Evolutionary conservation across 2,888 invertebrate genomes (phyloP).

Genomic region (Clitarchus hookeri): DNA sequence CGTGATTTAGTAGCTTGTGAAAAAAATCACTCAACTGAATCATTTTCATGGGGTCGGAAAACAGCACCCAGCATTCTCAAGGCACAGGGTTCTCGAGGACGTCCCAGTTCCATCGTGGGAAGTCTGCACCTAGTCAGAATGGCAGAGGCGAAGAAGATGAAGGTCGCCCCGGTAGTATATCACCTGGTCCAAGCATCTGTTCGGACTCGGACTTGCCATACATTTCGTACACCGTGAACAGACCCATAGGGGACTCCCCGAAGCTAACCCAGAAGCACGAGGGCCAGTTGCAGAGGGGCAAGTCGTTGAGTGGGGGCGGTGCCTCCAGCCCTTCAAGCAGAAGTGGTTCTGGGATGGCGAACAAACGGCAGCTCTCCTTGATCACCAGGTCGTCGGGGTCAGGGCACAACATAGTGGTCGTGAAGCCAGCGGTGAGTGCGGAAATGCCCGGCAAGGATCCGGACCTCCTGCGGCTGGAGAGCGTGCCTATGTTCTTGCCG

Average conservation of each 20-base stretch:
- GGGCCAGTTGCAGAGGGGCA: constrained; percentile 47
- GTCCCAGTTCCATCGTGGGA: constrained; percentile 45
- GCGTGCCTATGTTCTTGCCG: constrained; percentile 89
- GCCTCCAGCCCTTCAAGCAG: constrained; percentile 44
- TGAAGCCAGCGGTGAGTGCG: constrained; percentile 68
- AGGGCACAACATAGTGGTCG: constrained; percentile 76
- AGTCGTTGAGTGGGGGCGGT: constrained; percentile 47
- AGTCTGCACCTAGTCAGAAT: constrained; percentile 47
- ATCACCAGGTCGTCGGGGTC: constrained; percentile 55
- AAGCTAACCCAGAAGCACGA: constrained; percentile 69
- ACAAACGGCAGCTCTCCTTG: constrained; percentile 47
- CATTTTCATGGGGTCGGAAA: constrained; percentile 50
- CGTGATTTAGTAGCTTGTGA: neutral
- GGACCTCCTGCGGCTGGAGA: constrained; percentile 71
- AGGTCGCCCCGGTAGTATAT: constrained; percentile 71
- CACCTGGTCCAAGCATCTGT: constrained; percentile 86
- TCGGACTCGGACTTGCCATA: constrained; percentile 89
- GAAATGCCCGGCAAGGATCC: constrained; percentile 73
- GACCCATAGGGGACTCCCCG: constrained; percentile 89
- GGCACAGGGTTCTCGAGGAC: constrained; percentile 18
- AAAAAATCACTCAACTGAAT: neutral
- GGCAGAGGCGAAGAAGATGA: constrained; percentile 50
- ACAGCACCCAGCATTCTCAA: constrained; percentile 47
- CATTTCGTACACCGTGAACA: constrained; percentile 86
- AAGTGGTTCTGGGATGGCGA: constrained; percentile 45